Conservation (phyloP, 2,113 vertebrate genomes). For the Chaenocephalus aceratus region DNA sequence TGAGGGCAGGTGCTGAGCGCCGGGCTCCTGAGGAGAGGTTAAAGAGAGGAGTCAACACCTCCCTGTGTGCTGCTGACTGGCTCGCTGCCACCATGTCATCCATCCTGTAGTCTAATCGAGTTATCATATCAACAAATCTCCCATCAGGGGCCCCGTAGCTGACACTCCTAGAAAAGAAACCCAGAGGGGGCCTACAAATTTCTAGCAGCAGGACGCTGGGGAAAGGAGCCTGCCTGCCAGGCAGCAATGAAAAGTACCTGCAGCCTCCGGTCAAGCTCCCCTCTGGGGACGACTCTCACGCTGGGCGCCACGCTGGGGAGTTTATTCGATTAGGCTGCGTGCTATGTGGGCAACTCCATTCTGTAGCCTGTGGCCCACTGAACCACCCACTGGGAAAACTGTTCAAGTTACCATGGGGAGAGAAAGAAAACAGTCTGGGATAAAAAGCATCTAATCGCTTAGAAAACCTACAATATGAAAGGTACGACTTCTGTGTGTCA, state of each 20-base stretch:
- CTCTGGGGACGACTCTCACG: constrained; percentile 82
- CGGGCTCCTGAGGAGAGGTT: constrained; percentile 89
- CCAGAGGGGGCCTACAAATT: constrained; percentile 92
- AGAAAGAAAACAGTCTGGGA: constrained; percentile 60
- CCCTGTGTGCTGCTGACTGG: constrained; percentile 81
- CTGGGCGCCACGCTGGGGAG: constrained; percentile 88
- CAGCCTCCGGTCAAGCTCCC: constrained; percentile 84
- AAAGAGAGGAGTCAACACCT: constrained; percentile 86
- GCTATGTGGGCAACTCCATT: constrained; percentile 83
- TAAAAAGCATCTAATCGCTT: constrained; percentile 58
- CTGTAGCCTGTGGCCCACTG: constrained; percentile 59
- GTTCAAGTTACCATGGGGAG: constrained; percentile 72
- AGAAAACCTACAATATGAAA: constrained; percentile 57
- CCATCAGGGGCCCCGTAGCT: constrained; percentile 82
- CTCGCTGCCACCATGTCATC: constrained; percentile 83
- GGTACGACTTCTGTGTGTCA: constrained; percentile 24
- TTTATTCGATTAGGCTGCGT: constrained; percentile 90
- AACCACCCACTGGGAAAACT: constrained; percentile 81
- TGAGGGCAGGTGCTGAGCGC: constrained; percentile 83
- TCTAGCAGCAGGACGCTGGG: constrained; percentile 90
- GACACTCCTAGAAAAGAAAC: constrained; percentile 88
- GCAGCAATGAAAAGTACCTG: constrained; percentile 90
- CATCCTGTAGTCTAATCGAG: constrained; percentile 91
- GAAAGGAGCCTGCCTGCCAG: constrained; percentile 82
- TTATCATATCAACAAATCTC: constrained; percentile 92